Conservation (phyloP, 35 echinoderm and acorn worm genomes). For the Ophioderma brevispina region DNA sequence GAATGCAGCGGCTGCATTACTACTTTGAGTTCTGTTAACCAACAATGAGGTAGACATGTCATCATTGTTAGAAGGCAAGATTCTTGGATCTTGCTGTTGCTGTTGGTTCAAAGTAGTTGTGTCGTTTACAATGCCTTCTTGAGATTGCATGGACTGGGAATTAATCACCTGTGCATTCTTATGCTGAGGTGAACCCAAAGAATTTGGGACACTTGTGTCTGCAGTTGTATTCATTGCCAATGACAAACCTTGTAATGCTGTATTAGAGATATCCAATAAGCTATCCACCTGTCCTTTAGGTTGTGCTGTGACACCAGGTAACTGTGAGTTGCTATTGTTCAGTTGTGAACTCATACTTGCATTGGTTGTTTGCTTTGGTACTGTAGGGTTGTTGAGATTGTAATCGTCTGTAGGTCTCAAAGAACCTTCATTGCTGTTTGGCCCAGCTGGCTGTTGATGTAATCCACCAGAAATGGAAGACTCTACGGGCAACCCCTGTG, state of each 20-base stretch:
- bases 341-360: not conserved
- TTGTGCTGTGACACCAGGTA: not conserved
- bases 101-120: too few relatives aligned
- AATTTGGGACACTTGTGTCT: too few relatives aligned
- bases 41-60: too few relatives aligned
- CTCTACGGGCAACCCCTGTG: not conserved
- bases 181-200: too few relatives aligned
- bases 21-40: not conserved
- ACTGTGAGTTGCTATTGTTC: constrained; percentile 38
- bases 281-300: not conserved
- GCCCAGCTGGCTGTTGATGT: not conserved
- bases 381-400: not conserved
- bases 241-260: not conserved
- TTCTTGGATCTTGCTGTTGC: too few relatives aligned
- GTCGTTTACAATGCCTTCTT: too few relatives aligned
- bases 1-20: not conserved
- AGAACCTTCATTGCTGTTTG: not conserved
- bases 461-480: not conserved
- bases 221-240: not conserved
- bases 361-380: not conserved
- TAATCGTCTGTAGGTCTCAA: not conserved
- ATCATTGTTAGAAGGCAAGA: not conserved
- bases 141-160: too few relatives aligned
- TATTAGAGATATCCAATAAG: not conserved
- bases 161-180: too few relatives aligned